Evolutionary conservation across 2,888 invertebrate species (phyloP), one percentile per base, ranked within the genome.

Genomic region (Ecliptopera silaceata): DNA sequence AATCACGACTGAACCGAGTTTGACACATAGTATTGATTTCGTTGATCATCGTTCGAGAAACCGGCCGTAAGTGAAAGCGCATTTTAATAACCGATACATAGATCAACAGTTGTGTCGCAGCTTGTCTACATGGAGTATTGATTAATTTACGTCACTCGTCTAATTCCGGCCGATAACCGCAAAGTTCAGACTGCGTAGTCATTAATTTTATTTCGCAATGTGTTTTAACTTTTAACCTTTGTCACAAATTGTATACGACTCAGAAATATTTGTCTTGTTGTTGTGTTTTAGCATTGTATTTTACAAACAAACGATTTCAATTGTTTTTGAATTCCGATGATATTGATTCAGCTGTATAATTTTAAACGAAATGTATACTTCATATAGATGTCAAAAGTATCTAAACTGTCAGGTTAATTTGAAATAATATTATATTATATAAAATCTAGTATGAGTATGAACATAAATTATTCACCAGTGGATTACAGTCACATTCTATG

Each of bases 101-200:
- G 56, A 62, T 61, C 56, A 63, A 59, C 68, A 62, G 61, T 63
- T 59, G 39, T 39, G 59, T 13, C 12, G 50, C 43, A 54, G 46
- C 57, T 61, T 54, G 29, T 34, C 20, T 29, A 49, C 39, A 47
- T 42, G 45, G 41, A 47, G 36, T 59, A 63, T 63, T 56, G 56
- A 61, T 57, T 48, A 51, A 50, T 47, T 61, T 59, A 53, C 61
- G 57, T 63, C 59, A 60, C 46, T 32, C 47, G 36, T 61, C 48
- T 59, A 57, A 65, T 56, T 65, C 44, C 42, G 42, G 34, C 13
- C 42, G 59, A 59, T 63, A 61, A 61, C 61, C 57, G 44, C 54
- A 47, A 53, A 53, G 58, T 59, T 61, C 52, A 64, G 48, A 42
- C 49, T 39, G 32, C 38, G 15, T 34, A 20, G 44, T 45, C 39